Evolutionary conservation across 2,888 invertebrate genomes (phyloP).

Genomic region (Lordiphosa fenestrarum): DNA sequence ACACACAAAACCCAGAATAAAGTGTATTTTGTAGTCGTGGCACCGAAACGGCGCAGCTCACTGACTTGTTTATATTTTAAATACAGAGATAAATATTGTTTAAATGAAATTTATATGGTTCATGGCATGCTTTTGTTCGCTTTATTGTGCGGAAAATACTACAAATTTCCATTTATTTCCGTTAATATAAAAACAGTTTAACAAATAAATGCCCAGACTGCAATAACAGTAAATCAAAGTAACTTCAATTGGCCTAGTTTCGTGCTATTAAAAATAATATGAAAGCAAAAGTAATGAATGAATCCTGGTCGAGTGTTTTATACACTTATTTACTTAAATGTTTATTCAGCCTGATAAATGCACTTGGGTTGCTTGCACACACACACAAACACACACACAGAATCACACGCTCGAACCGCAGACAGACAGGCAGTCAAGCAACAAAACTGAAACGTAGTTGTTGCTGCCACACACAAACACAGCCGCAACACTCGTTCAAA

Average conservation of each 20-base stretch:
- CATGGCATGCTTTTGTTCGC: no score
- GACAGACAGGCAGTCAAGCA: constrained; percentile 19
- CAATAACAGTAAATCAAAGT: constrained; percentile 36
- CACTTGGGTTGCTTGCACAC: constrained; percentile 31
- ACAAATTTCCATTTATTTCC: constrained; percentile 1
- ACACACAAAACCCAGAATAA: no score
- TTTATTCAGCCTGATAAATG: constrained; percentile 35
- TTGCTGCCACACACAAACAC: constrained; percentile 7
- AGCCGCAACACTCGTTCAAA: constrained; percentile 9
- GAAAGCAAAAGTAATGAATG: constrained; percentile 15
- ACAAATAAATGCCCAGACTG: constrained; percentile 21
- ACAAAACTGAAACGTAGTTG: constrained; percentile 33
- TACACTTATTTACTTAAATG: constrained; percentile 6
- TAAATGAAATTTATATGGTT: no score
- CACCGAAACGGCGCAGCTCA: no score
- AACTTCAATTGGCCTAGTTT: constrained; percentile 16
- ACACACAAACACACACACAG: constrained; percentile 15
- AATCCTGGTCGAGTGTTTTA: constrained; percentile 14
- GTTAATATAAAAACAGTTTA: background rate
- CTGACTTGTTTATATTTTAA: no score
- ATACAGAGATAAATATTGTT: no score
- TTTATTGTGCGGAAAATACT: background rate
- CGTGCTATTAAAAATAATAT: constrained; percentile 6
- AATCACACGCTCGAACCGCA: constrained; percentile 25
- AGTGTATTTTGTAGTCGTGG: no score